These are phyloP conservation scores for Suncus etruscus DNA, from an alignment of 2,113 vertebrate species.

Conservation along the genomic window DNA sequence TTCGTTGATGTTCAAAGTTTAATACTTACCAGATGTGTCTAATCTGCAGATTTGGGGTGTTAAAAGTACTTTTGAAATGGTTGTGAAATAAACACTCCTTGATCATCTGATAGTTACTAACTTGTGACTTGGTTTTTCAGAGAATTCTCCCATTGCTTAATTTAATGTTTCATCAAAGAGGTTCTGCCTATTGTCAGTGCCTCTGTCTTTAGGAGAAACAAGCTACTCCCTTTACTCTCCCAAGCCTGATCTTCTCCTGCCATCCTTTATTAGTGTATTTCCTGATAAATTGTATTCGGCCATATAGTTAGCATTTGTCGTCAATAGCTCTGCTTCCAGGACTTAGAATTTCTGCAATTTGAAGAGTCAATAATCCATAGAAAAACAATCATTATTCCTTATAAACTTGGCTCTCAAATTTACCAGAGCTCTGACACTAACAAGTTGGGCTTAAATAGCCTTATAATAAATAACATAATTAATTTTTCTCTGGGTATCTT, in stretches of 20 bases:
- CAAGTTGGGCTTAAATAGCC: conserved; percentile 14
- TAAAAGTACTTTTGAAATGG: conserved; percentile 15
- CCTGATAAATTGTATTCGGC: not conserved
- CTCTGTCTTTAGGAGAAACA: not conserved
- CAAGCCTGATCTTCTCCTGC: not conserved
- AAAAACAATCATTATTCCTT: not conserved
- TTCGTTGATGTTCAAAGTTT: not conserved
- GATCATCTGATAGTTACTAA: conserved; percentile 8
- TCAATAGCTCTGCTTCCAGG: not conserved
- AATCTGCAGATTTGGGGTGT: not conserved
- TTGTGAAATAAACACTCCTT: conserved; percentile 25
- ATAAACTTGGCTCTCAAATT: not conserved
- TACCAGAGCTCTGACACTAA: not conserved
- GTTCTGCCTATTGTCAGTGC: not conserved
- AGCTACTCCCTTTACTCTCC: not conserved
- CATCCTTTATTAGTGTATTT: not conserved
- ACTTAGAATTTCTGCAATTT: conserved; percentile 2
- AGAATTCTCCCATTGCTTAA: conserved; percentile 2
- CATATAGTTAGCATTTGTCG: not conserved
- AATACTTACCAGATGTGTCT: not conserved
- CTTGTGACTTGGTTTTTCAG: conserved; percentile 46
- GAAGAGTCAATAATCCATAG: not conserved
- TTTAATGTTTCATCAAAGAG: conserved; percentile 45
- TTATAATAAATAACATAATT: not conserved
- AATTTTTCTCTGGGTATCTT: conserved; percentile 33